These are phyloP conservation scores for Drosophila villosipedis DNA, from an alignment of 2,888 invertebrate species.

Conservation along the genomic window DNA sequence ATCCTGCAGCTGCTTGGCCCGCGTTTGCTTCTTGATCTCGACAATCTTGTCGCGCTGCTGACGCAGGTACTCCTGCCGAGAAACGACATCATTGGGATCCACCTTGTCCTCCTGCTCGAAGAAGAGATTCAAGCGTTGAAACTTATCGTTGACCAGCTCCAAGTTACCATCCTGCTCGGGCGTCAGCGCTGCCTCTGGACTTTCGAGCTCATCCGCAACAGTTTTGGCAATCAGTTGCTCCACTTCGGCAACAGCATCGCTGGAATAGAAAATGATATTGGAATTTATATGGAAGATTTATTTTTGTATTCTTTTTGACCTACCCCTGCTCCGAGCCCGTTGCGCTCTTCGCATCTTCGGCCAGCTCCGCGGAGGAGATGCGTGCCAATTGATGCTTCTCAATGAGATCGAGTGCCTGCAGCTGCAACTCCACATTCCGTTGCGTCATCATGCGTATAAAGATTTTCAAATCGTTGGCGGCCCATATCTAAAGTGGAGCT, in stretches of 20 bases:
- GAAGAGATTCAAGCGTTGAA: constrained; percentile 84
- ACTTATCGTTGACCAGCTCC: constrained; percentile 77
- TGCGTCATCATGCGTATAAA: constrained; percentile 97
- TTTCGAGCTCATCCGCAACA: constrained; percentile 77
- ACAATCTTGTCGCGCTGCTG: constrained; percentile 96
- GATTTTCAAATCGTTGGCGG: constrained; percentile 95
- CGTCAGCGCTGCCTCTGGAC: constrained; percentile 79
- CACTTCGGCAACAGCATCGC: constrained; percentile 68
- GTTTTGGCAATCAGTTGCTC: constrained; percentile 82
- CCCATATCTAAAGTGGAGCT: constrained; percentile 89
- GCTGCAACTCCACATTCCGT: constrained; percentile 95
- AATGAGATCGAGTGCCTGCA: constrained; percentile 94
- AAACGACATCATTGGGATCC: constrained; percentile 89
- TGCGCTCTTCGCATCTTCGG: constrained; percentile 50
- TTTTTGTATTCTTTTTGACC: not conserved
- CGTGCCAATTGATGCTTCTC: constrained; percentile 90
- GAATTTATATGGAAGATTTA: not conserved
- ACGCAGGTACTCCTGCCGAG: constrained; percentile 93
- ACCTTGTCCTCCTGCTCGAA: constrained; percentile 84
- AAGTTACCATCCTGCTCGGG: constrained; percentile 74
- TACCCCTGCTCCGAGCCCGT: constrained; percentile 60
- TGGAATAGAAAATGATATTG: constrained; percentile 29
- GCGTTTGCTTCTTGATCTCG: constrained; percentile 94
- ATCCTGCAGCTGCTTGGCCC: constrained; percentile 91
- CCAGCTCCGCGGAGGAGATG: constrained; percentile 45